Evolutionary conservation across 2,888 invertebrate genomes (phyloP), one percentile per base, ranked within the genome.

Genomic region (Parnassius orleans): DNA sequence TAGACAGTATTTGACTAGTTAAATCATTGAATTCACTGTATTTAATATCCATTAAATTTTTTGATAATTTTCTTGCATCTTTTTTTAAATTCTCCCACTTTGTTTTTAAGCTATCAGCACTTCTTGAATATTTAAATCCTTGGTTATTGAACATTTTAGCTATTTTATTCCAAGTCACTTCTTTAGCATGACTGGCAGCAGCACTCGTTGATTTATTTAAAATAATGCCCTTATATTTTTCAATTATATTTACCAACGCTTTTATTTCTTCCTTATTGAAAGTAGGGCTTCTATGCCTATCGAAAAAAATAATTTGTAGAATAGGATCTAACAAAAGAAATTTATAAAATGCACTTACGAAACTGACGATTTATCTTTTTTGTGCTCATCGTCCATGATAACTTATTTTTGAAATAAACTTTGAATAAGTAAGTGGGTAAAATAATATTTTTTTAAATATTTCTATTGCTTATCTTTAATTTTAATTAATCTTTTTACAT

Each of bases 41-140:
- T 53, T 74, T 74, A 0, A 70, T 64, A 63, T 84, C 79, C 54
- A 81, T 69, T 63, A 83, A 61, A 69, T 84, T 85, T 62, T 81
- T 81, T 10, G 83, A 72, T 2, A 76, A 24, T 64, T 76, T 84
- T 47, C 79, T 78, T 10, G 80, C 81, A 24, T 73, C 72, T 52
- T 74, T 83, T 61, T 89, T 89, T 44, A 91, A 70, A 66, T 90
- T 90, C 5, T 84, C 83, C 87, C 87, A 90, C 71, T 89, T 90
- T 2, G 71, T 80, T 72, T 80, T 88, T 57, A 90, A 72, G 46
- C 72, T 74, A 48, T 87, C 84, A 14, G 69, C 63, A 65, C 69
- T 80, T 63, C 90, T 80, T 1, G 72, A 68, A 64, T 79, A 67
- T 50, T 69, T 73, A 51, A 84, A 77, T 5, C 79, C 80, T 57